Conservation (phyloP, 1,140 invertebrate genomes). For the Aleiodes sp. region DNA sequence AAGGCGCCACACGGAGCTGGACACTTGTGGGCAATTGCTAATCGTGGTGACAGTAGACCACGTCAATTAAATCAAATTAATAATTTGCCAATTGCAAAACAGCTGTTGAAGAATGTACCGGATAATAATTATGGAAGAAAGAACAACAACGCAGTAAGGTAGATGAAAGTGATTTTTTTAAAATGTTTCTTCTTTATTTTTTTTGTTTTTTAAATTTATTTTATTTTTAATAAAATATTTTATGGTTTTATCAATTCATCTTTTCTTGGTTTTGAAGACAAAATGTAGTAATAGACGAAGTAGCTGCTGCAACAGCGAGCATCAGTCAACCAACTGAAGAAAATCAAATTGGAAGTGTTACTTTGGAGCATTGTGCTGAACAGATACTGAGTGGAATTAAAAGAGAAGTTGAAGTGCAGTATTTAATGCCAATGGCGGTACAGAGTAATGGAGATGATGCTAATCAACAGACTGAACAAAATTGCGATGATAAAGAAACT, state of each 20-base stretch:
- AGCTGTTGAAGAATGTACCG: constrained; percentile 41
- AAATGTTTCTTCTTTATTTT: too few species aligned
- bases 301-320: constrained; percentile 61
- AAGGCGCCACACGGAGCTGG: constrained; percentile 85
- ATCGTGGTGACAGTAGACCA: constrained; percentile 67
- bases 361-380: constrained; percentile 65
- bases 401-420: constrained; percentile 66
- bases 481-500: constrained; percentile 55
- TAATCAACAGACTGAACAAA: constrained; percentile 43
- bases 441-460: constrained; percentile 41
- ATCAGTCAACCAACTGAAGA: constrained; percentile 55
- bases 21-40: constrained; percentile 85
- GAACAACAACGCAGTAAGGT: constrained; percentile 24
- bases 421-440: constrained; percentile 61
- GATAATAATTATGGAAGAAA: constrained; percentile 12
- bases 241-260: too few species aligned
- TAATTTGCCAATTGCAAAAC: constrained; percentile 35
- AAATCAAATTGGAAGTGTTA: constrained; percentile 46
- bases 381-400: constrained; percentile 66
- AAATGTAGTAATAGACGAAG: constrained; percentile 53
- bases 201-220: constrained; percentile 4
- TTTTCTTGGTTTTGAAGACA: constrained; percentile 38
- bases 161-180: not conserved
- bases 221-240: too few species aligned
- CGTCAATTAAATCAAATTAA: constrained; percentile 43